Evolutionary conservation across 1,140 invertebrate species (phyloP).

Genomic region (Oryctes rhinoceros): DNA sequence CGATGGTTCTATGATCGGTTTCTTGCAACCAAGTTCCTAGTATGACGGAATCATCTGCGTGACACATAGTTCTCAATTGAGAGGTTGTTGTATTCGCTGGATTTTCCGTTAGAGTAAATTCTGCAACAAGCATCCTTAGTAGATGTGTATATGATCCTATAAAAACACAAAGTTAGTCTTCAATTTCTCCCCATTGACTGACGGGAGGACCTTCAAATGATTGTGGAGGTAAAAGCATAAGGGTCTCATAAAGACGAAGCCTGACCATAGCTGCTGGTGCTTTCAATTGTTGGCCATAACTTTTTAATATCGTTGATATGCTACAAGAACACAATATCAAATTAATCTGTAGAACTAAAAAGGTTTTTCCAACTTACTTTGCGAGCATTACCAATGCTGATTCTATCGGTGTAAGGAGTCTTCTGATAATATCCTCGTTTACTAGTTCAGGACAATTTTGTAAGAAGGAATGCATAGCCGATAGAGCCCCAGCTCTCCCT

Average conservation of each 20-base stretch:
- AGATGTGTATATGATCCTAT: constrained; percentile 83
- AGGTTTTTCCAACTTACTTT: constrained; percentile 72
- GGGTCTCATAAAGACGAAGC: constrained; percentile 89
- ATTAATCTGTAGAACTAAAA: not conserved
- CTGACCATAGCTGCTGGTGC: constrained; percentile 92
- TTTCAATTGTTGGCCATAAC: constrained; percentile 93
- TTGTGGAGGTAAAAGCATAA: constrained; percentile 83
- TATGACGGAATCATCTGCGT: constrained; percentile 89
- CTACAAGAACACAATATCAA: constrained; percentile 62
- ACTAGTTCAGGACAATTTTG: constrained; percentile 89
- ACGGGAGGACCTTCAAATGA: constrained; percentile 75
- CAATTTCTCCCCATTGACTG: not conserved
- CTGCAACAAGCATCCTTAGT: constrained; percentile 93
- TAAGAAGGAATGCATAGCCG: constrained; percentile 93
- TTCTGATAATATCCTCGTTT: constrained; percentile 88
- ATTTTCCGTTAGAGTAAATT: constrained; percentile 96
- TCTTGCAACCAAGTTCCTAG: constrained; percentile 90
- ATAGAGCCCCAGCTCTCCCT: constrained; percentile 93
- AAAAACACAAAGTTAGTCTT: constrained; percentile 34
- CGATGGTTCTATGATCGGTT: constrained; percentile 95
- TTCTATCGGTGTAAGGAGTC: constrained; percentile 89
- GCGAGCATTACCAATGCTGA: constrained; percentile 93
- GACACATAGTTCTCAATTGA: constrained; percentile 84
- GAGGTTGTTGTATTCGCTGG: constrained; percentile 94
- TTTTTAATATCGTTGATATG: constrained; percentile 85